A percentile compares a stretch with the other conserved stretches of the same genome.
Conservation (phyloP, 2,888 invertebrate genomes). For the Eulithis testata region DNA sequence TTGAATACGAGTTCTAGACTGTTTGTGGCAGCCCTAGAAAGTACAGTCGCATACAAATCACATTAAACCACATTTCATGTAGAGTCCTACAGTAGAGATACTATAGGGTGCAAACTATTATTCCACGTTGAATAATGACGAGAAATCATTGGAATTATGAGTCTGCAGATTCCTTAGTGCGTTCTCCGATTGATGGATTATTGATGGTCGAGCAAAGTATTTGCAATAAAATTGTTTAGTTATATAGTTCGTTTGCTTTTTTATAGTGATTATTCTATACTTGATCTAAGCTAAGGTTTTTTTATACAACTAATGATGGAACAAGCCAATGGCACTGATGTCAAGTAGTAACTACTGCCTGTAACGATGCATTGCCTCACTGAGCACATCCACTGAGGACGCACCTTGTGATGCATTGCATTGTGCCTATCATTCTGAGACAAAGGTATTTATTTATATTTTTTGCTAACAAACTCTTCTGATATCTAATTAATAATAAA, state of each 20-base stretch:
- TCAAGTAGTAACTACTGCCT: too few species aligned
- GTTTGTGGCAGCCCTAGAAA: slow-evolving; percentile 22
- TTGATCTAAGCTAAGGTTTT: too few species aligned
- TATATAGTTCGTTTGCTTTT: slow-evolving; percentile 24
- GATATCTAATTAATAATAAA: too few species aligned
- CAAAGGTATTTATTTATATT: too few species aligned
- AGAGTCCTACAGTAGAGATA: slow-evolving; percentile 55
- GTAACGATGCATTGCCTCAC: too few species aligned
- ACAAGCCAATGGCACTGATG: too few species aligned
- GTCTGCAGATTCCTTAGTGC: slow-evolving; percentile 71
- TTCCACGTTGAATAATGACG: slow-evolving; percentile 80
- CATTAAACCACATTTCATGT: slow-evolving; percentile 48
- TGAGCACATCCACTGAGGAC: too few species aligned
- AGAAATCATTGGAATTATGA: slow-evolving; percentile 76
- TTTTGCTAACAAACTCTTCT: too few species aligned
- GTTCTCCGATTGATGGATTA: slow-evolving; percentile 39
- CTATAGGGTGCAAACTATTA: slow-evolving; percentile 82
- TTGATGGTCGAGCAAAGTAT: slow-evolving; percentile 28
- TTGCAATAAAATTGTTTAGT: slow-evolving; percentile 21
- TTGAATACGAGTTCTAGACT: background rate
- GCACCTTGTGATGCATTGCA: too few species aligned
- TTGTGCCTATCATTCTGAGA: too few species aligned
- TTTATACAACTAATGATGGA: too few species aligned
- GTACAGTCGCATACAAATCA: slow-evolving; percentile 34
- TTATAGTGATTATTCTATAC: background rate